Evolutionary conservation across 2,888 invertebrate species (phyloP).

Genomic region (Hyalella azteca): DNA sequence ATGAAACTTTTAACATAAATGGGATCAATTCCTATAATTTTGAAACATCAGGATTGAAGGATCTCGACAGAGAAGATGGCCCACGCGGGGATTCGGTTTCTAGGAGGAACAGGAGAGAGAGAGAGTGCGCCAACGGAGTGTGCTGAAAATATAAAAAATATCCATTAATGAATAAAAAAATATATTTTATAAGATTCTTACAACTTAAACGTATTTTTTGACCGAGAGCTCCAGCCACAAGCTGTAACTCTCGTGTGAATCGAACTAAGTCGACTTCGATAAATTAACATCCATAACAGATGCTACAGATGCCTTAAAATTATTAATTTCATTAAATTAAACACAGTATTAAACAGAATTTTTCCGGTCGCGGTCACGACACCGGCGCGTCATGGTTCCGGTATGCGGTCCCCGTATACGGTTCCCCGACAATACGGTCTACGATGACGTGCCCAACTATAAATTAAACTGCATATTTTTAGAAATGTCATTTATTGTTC

Average conservation of each 20-base stretch:
- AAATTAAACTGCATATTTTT: too few relatives aligned
- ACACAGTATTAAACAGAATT: background rate
- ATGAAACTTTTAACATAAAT: too few relatives aligned
- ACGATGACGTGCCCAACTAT: too few relatives aligned
- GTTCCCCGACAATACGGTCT: too few relatives aligned
- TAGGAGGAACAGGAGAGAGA: slow-evolving; percentile 3
- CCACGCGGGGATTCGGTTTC: background rate
- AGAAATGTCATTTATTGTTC: too few relatives aligned
- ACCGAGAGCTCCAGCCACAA: background rate
- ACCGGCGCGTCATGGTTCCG: too few relatives aligned
- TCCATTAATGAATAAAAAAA: background rate
- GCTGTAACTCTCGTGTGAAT: background rate
- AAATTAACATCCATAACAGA: background rate
- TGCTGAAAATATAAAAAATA: background rate
- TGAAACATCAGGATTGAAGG: background rate
- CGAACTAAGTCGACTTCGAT: background rate
- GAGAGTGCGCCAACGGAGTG: slow-evolving; percentile 12
- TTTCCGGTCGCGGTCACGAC: background rate
- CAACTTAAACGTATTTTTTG: background rate
- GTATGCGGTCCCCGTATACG: too few relatives aligned
- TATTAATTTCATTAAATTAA: background rate
- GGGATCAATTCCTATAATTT: background rate
- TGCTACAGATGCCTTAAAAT: background rate
- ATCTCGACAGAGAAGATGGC: background rate
- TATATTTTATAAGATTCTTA: background rate